Evolutionary conservation across 2,888 invertebrate species (phyloP).

Genomic region (Platypus cylindrus): DNA sequence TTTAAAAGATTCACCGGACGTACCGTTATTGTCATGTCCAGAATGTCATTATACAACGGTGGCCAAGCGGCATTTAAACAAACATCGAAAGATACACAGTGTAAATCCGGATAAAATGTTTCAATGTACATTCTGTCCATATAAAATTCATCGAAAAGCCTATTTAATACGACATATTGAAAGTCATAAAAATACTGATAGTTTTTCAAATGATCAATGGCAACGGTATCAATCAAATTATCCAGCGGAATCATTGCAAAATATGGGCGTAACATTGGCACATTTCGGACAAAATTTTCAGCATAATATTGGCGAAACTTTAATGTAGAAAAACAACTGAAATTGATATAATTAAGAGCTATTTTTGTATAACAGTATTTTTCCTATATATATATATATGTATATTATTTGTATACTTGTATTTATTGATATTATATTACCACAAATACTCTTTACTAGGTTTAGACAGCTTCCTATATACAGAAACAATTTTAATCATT

Average conservation of each 20-base stretch:
- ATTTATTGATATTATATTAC: too few relatives aligned
- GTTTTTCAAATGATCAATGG: conserved; percentile 11
- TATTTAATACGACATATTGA: conserved; percentile 14
- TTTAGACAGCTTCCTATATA: too few relatives aligned
- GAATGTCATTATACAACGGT: conserved; percentile 14
- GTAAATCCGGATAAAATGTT: conserved; percentile 16
- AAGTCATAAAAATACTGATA: conserved; percentile 11
- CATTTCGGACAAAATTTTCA: conserved; percentile 11
- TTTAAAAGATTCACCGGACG: conserved; percentile 13
- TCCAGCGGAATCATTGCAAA: conserved; percentile 9
- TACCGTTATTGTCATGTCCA: conserved; percentile 12
- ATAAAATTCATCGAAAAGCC: conserved; percentile 13
- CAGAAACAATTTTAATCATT: too few relatives aligned
- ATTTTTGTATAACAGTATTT: too few relatives aligned
- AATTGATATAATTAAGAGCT: too few relatives aligned
- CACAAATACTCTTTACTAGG: too few relatives aligned
- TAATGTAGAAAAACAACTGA: conserved; percentile 6
- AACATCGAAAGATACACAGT: conserved; percentile 13
- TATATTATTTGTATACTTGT: too few relatives aligned
- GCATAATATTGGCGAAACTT: conserved; percentile 8
- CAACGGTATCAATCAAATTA: conserved; percentile 13
- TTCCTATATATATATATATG: too few relatives aligned
- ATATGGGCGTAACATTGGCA: conserved; percentile 12
- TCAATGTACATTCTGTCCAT: conserved; percentile 13
- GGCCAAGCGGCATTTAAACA: conserved; percentile 13